Base-by-base conservation (phyloP, 2,113 vertebrate species). In the Odocoileus virginianus region DNA sequence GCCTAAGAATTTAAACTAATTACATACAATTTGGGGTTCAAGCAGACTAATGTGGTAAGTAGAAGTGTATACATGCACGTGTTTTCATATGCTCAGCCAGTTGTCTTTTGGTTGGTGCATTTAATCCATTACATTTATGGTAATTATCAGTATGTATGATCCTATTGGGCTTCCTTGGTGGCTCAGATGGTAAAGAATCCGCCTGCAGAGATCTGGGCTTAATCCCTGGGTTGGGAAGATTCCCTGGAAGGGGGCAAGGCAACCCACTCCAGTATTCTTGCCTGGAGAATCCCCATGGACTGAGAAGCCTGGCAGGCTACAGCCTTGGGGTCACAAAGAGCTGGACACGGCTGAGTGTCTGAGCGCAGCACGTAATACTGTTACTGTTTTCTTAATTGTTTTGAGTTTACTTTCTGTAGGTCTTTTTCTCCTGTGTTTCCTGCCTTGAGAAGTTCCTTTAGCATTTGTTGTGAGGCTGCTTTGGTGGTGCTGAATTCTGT, bases 321-420 rank as follows among this genome's bases (percentile, higher is more conserved):
- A 71, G n/a, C 33, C 64, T 71, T 36, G n/a, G n/a, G n/a, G n/a
- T 71, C 9, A 2, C n/a, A 36, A n/a, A 67, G 64, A 71, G n/a
- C 21, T 0, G 9, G 64, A 71, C 2, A 21, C 2, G 4, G 11
- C n/a, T 71, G 0, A 36, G 52, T 17, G 15, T 17, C 17, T 36
- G 36, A 71, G n/a, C 17, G 21, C 64, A 36, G n/a, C 64, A 21
- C 9, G 11, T 71, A 17, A 36, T 21, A 11, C n/a, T 36, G 21
- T 21, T 71, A 21, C 17, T 71, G n/a, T 36, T 36, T 67, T 36
- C 64, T 71, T 21, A 71, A 36, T 36, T 71, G n/a, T 36, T 71
- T 64, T 36, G n/a, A 36, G n/a, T 71, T 71, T 71, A 71, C 64
- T 71, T 36, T 71, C 4, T 71, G 9, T 36, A 21, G 64, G 36